Percentiles rank a stretch among this genome's conserved stretches.
These are phyloP conservation scores for Elegia similella DNA, from an alignment of 2,888 invertebrate genomes.

Conservation along the genomic window DNA sequence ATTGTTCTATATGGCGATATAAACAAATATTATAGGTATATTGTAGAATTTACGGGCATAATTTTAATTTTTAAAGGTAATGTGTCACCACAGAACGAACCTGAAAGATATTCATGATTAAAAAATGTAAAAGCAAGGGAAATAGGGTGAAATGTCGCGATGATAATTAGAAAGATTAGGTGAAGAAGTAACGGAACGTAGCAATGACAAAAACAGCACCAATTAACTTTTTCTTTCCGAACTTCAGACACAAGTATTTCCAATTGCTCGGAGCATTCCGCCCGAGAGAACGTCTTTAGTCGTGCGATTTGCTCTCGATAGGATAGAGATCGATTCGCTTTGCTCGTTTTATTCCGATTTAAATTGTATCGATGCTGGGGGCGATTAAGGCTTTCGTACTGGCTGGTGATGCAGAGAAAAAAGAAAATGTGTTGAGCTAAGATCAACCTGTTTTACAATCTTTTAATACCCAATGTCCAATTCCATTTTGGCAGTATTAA, in stretches of 20 bases:
- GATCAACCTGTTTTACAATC: constrained; percentile 30
- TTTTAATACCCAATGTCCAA: constrained; percentile 17
- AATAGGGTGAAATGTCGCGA: constrained; percentile 48
- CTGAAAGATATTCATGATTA: background rate
- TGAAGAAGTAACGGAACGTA: constrained; percentile 57
- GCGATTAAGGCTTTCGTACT: constrained; percentile 70
- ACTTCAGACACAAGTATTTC: constrained; percentile 66
- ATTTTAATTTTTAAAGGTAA: no score
- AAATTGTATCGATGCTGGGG: constrained; percentile 74
- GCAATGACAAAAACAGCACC: constrained; percentile 70
- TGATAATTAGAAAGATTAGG: constrained; percentile 61
- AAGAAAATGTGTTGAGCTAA: constrained; percentile 55
- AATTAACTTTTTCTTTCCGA: constrained; percentile 72
- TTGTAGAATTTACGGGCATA: no score
- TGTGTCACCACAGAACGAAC: no score
- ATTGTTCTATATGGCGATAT: no score
- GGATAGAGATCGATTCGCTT: constrained; percentile 72
- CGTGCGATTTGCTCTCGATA: constrained; percentile 75
- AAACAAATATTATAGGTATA: no score
- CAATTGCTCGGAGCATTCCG: constrained; percentile 66
- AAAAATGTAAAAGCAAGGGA: constrained; percentile 21
- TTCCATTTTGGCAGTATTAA: constrained; percentile 3
- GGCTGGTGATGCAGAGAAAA: constrained; percentile 45
- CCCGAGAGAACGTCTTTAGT: constrained; percentile 70
- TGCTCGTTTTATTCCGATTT: constrained; percentile 74